phyloP scores from a whole-genome alignment of 2,888 invertebrate species.

The Hipparchia semele region DNA sequence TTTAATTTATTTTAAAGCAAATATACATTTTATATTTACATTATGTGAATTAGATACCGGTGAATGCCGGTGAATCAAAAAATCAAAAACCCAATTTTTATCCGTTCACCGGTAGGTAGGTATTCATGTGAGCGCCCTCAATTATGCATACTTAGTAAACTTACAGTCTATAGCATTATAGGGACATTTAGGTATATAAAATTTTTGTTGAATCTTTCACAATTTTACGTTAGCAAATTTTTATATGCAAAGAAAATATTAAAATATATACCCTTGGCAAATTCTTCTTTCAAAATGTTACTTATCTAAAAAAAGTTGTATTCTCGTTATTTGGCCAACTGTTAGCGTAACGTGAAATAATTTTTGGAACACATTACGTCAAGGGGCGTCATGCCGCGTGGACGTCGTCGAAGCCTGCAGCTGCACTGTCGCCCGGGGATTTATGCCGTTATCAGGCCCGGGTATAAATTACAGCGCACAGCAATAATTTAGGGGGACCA shows the following conservation, averaged over 20 bases:
- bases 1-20: no score
- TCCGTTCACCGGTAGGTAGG: no score
- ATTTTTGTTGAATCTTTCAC: no score
- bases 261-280: neutral
- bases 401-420: slow-evolving; percentile 70
- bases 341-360: slow-evolving; percentile 36
- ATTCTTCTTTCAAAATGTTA: neutral
- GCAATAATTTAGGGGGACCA: slow-evolving; percentile 81
- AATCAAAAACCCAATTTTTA: no score
- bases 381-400: slow-evolving; percentile 72
- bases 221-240: neutral
- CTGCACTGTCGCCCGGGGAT: slow-evolving; percentile 73
- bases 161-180: no score
- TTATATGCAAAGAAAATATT: neutral
- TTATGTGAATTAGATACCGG: no score
- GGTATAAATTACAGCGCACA: slow-evolving; percentile 77
- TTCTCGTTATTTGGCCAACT: slow-evolving; percentile 12
- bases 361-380: slow-evolving; percentile 56
- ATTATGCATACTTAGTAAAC: no score
- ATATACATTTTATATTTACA: no score
- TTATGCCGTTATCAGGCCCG: slow-evolving; percentile 79
- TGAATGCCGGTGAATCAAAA: no score
- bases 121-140: no score
- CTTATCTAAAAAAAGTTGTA: neutral
- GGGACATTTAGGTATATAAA: no score